Evolutionary conservation across 2,113 vertebrate species (phyloP).

Genomic region (Myodes glareolus): DNA sequence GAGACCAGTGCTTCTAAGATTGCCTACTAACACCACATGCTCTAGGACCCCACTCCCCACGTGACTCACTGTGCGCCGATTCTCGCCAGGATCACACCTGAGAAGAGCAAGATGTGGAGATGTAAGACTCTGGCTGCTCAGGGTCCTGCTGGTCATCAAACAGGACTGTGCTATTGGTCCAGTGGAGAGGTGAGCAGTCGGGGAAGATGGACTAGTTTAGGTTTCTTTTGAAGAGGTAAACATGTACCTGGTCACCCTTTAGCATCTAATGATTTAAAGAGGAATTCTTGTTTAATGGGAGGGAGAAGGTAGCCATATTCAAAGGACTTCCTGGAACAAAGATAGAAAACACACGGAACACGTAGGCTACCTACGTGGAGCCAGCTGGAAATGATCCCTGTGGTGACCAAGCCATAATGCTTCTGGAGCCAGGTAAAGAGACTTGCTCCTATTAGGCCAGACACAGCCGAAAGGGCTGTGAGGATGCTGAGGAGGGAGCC

Average conservation of each 20-base stretch:
- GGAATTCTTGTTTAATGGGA: slow-evolving; percentile 78
- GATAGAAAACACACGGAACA: slow-evolving; percentile 89
- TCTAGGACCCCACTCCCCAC: not conserved
- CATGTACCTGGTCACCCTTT: slow-evolving; percentile 82
- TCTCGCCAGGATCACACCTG: slow-evolving; percentile 89
- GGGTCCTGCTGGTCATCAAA: slow-evolving; percentile 86
- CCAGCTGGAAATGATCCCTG: slow-evolving; percentile 88
- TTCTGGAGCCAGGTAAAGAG: slow-evolving; percentile 88
- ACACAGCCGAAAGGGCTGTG: slow-evolving; percentile 87
- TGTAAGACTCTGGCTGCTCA: slow-evolving; percentile 85
- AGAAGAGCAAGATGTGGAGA: slow-evolving; percentile 89
- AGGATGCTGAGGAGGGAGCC: slow-evolving; percentile 90
- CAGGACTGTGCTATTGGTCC: slow-evolving; percentile 90
- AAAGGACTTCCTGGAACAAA: slow-evolving; percentile 90
- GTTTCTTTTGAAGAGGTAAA: slow-evolving; percentile 83
- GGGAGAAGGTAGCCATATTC: slow-evolving; percentile 85
- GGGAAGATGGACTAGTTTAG: slow-evolving; percentile 88
- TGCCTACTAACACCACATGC: not conserved
- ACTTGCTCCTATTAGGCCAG: slow-evolving; percentile 87
- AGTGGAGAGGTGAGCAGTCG: slow-evolving; percentile 87
- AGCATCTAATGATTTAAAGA: slow-evolving; percentile 81
- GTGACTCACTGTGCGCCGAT: slow-evolving; percentile 80
- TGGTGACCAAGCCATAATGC: slow-evolving; percentile 87
- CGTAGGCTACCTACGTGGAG: slow-evolving; percentile 88
- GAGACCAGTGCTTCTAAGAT: not conserved